phyloP scores from a whole-genome alignment of 2,888 invertebrate species.

The Trypoxylon attenuatum region DNA sequence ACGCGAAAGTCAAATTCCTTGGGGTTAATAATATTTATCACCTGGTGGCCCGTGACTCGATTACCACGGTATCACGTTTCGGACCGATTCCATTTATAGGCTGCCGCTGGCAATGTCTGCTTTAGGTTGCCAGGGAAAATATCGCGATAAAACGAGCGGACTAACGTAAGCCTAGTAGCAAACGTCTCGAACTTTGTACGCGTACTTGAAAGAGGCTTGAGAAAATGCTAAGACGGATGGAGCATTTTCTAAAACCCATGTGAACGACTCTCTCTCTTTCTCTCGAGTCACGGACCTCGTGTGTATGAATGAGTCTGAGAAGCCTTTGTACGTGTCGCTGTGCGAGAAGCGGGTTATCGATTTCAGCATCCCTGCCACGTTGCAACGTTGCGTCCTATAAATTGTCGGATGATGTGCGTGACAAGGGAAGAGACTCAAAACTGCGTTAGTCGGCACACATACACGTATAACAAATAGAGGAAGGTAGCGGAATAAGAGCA shows the following conservation, averaged over 20 bases:
- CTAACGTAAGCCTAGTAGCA: background rate
- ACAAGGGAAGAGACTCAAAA: constrained; percentile 5
- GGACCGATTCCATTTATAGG: too few relatives aligned
- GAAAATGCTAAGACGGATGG: background rate
- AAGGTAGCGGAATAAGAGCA: background rate
- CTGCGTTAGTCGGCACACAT: constrained; percentile 22
- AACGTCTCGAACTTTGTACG: background rate
- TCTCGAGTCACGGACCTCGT: constrained; percentile 35
- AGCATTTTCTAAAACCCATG: constrained; percentile 13
- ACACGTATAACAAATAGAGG: constrained; percentile 4
- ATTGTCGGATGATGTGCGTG: constrained; percentile 40
- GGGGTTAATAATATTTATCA: background rate
- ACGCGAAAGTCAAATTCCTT: background rate
- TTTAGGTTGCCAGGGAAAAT: too few relatives aligned
- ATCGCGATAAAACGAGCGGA: constrained; percentile 13
- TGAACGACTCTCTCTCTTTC: constrained; percentile 13
- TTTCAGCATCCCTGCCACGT: constrained; percentile 65
- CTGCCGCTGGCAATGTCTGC: too few relatives aligned
- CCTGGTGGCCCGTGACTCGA: background rate
- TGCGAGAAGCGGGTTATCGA: constrained; percentile 61
- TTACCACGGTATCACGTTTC: too few relatives aligned
- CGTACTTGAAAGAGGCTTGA: background rate
- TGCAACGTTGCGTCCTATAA: constrained; percentile 63
- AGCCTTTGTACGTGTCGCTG: constrained; percentile 37
- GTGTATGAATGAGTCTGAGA: constrained; percentile 28